A percentile compares a stretch with the other conserved stretches of the same genome.
Conservation (phyloP, 2,113 vertebrate species). For the Polypterus senegalus region DNA sequence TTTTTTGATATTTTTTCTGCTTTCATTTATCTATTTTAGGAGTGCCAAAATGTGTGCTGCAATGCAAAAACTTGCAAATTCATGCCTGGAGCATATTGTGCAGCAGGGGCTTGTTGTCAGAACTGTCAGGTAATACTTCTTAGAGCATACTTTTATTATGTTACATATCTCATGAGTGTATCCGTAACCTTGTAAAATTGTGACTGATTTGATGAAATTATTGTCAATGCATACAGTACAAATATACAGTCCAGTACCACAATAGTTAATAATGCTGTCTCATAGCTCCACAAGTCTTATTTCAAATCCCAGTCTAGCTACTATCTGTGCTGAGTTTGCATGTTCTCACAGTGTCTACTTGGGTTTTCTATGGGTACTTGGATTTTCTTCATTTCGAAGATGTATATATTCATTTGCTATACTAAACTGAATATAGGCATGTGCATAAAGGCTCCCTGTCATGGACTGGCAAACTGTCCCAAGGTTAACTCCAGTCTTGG, state of each 20-base stretch:
- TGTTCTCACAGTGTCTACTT: no score
- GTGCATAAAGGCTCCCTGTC: no score
- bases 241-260: background rate
- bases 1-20: conserved; percentile 4
- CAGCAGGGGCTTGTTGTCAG: conserved; percentile 61
- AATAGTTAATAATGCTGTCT: background rate
- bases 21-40: conserved; percentile 34
- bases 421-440: no score
- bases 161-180: background rate
- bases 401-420: no score
- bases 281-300: no score
- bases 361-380: no score
- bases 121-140: conserved; percentile 59
- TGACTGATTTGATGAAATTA: background rate
- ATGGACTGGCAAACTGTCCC: no score
- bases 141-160: background rate
- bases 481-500: no score
- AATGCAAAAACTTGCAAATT: conserved; percentile 64
- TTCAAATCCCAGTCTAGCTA: no score
- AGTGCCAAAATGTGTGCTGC: conserved; percentile 64
- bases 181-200: background rate
- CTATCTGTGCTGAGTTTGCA: no score
- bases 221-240: background rate
- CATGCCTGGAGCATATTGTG: conserved; percentile 53
- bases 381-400: no score